phyloP scores from a whole-genome alignment of 2,888 invertebrate species.

The Leptogaster cylindrica region DNA sequence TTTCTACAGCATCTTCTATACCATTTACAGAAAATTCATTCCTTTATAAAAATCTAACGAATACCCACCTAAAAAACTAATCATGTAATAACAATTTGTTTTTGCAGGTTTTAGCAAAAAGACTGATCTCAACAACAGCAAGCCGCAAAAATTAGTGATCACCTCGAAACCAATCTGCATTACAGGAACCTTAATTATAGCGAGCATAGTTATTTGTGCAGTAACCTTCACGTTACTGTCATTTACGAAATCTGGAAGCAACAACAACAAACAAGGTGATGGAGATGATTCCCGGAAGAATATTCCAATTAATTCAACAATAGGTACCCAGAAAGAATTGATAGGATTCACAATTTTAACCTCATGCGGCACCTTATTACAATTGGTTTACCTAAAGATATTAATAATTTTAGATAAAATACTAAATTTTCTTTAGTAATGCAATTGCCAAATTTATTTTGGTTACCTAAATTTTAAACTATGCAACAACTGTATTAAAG shows the following conservation, averaged over 20 bases:
- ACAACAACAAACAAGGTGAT: slow-evolving; percentile 52
- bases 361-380: neutral
- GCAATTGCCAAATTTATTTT: too few species aligned
- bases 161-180: slow-evolving; percentile 9
- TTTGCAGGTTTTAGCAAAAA: slow-evolving; percentile 4
- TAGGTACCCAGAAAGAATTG: slow-evolving; percentile 56
- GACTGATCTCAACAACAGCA: neutral
- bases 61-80: too few species aligned
- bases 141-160: neutral
- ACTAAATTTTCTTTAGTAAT: too few species aligned
- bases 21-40: too few species aligned
- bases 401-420: neutral
- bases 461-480: too few species aligned
- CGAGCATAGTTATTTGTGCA: slow-evolving; percentile 9
- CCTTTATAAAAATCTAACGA: too few species aligned
- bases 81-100: too few species aligned
- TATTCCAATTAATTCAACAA: slow-evolving; percentile 62
- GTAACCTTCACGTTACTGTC: slow-evolving; percentile 17
- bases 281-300: slow-evolving; percentile 61
- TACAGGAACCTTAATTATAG: slow-evolving; percentile 10
- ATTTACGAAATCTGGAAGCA: slow-evolving; percentile 4
- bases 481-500: too few species aligned
- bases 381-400: neutral
- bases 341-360: neutral
- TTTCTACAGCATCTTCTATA: too few species aligned